A percentile compares a stretch with the other conserved stretches of the same genome.
Evolutionary conservation across 2,888 invertebrate genomes (phyloP).

Genomic region (Amblyjoppa proteus): DNA sequence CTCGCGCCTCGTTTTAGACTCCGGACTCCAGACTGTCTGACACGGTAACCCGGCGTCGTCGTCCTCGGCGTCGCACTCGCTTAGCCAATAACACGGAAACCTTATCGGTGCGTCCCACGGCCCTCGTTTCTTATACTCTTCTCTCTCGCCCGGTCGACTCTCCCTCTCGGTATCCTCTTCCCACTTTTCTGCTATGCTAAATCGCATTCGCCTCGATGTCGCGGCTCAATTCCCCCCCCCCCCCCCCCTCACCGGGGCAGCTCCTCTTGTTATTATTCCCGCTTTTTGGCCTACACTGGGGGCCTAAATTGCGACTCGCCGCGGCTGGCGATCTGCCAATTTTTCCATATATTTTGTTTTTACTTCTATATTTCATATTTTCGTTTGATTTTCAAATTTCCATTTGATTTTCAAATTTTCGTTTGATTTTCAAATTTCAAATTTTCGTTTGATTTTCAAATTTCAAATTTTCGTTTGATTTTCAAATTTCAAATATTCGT

Average conservation of each 20-base stretch:
- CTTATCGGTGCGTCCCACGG: constrained; percentile 72
- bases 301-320: too few species aligned
- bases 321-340: too few species aligned
- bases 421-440: too few species aligned
- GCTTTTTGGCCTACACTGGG: too few species aligned
- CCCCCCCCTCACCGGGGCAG: neutral
- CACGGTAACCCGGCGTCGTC: constrained; percentile 78
- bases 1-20: constrained; percentile 63
- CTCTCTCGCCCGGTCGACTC: constrained; percentile 9
- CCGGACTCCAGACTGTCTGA: constrained; percentile 78
- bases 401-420: too few species aligned
- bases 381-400: too few species aligned
- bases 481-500: too few species aligned
- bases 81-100: constrained; percentile 79
- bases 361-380: too few species aligned
- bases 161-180: constrained; percentile 26
- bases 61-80: constrained; percentile 71
- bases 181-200: constrained; percentile 71
- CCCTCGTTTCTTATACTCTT: constrained; percentile 43
- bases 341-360: too few species aligned
- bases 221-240: constrained; percentile 40
- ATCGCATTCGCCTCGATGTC: constrained; percentile 72
- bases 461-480: too few species aligned
- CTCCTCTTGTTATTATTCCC: neutral
- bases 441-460: too few species aligned